These are phyloP conservation scores for Anarhynchus alexandrinus DNA, from an alignment of 2,113 vertebrate genomes.

Conservation along the genomic window DNA sequence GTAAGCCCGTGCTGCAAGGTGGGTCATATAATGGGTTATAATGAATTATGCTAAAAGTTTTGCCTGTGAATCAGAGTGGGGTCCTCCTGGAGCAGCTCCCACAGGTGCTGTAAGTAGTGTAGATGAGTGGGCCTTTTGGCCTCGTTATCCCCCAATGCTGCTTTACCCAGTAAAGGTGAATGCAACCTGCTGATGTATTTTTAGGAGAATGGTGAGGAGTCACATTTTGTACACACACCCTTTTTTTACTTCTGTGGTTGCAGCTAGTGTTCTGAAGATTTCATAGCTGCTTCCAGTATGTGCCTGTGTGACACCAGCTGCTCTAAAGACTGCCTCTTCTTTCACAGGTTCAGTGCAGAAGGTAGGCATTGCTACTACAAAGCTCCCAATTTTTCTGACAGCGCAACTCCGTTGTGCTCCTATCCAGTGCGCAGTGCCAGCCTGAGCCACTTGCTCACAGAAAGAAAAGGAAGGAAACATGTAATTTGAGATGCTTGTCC, in stretches of 20 bases:
- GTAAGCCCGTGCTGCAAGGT: not conserved
- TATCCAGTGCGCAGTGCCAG: not conserved
- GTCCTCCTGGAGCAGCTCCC: not conserved
- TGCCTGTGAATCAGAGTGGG: not conserved
- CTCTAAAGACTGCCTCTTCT: not conserved
- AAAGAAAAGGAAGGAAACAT: not conserved
- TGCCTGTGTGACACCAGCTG: not conserved
- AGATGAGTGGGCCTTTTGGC: not conserved
- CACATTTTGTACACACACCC: not conserved
- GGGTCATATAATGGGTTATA: not conserved
- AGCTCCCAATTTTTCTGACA: not conserved
- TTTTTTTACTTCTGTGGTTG: not conserved
- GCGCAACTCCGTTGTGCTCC: not conserved
- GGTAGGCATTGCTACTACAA: not conserved
- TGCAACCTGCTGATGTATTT: not conserved
- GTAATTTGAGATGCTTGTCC: not conserved
- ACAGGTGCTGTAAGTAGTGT: not conserved
- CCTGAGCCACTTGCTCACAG: not conserved
- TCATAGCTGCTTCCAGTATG: not conserved
- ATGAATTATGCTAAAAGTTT: not conserved
- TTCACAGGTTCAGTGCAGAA: not conserved
- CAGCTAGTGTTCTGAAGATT: not conserved
- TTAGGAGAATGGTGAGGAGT: not conserved
- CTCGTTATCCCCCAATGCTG: not conserved
- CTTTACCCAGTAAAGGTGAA: not conserved